A percentile compares a stretch with the other conserved stretches of the same genome.
Evolutionary conservation across 1,140 invertebrate genomes (phyloP).

Genomic region (Chironomus tepperi): DNA sequence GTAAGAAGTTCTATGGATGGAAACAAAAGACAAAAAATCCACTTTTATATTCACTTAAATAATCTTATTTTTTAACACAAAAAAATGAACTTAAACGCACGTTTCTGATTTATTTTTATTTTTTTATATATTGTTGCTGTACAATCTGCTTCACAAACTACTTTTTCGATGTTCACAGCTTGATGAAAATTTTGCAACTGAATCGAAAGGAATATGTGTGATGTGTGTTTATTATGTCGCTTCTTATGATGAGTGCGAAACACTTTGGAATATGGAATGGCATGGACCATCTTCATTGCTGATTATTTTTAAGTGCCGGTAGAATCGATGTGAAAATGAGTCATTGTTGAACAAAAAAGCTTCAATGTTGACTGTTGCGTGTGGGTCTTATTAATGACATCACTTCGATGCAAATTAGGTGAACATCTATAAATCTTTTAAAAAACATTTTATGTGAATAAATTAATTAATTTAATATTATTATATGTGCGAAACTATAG

Average conservation of each 20-base stretch:
- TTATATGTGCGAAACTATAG: no score
- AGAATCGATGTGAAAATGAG: not conserved
- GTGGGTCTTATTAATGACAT: not conserved
- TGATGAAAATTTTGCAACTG: constrained; percentile 6
- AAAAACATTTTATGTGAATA: no score
- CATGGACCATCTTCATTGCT: not conserved
- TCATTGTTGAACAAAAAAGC: no score
- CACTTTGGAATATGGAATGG: not conserved
- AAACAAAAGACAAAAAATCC: no score
- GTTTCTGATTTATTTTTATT: not conserved
- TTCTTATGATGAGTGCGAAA: not conserved
- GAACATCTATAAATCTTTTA: not conserved
- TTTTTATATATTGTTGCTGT: not conserved
- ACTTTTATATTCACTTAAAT: no score
- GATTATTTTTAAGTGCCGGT: no score
- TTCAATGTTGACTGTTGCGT: not conserved
- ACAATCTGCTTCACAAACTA: not conserved
- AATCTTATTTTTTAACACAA: no score
- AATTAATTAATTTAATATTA: no score
- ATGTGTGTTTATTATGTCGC: not conserved
- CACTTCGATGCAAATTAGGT: not conserved
- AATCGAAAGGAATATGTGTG: not conserved
- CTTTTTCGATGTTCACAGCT: constrained; percentile 12
- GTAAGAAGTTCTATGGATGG: no score
- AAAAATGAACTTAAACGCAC: no score